phyloP scores from a whole-genome alignment of 2,797 vertebrate species.

The Trachops cirrhosus region DNA sequence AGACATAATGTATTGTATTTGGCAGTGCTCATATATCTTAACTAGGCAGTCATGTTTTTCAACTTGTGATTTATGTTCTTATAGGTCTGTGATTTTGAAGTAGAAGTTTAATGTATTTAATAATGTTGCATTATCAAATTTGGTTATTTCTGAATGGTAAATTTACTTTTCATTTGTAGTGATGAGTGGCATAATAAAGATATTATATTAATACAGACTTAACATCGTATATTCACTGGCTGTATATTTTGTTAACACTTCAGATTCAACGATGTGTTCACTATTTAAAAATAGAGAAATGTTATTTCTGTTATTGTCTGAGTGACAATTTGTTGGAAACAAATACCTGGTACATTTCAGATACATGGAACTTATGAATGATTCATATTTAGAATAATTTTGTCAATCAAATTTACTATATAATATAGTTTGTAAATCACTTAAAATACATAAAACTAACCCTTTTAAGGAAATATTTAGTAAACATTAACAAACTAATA shows the following conservation, averaged over 20 bases:
- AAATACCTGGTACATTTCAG: conserved; percentile 14
- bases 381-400: conserved; percentile 37
- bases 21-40: neutral
- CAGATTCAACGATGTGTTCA: neutral
- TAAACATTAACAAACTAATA: conserved; percentile 20
- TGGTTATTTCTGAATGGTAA: conserved; percentile 14
- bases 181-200: neutral
- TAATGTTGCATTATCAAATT: neutral
- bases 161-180: conserved; percentile 23
- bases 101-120: conserved; percentile 37
- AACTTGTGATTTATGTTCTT: conserved; percentile 7
- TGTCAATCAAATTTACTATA: neutral
- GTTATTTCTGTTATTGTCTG: neutral
- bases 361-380: conserved; percentile 1
- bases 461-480: neutral
- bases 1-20: conserved; percentile 22
- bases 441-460: neutral
- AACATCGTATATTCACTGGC: neutral
- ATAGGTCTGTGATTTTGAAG: neutral
- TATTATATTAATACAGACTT: neutral
- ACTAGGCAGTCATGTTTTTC: conserved; percentile 11
- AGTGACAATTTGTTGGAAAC: conserved; percentile 34
- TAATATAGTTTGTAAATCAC: neutral
- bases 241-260: neutral
- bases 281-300: conserved; percentile 36